phyloP scores from a whole-genome alignment of 1,140 invertebrate species.

The Macrotrachela quadricornifera region DNA sequence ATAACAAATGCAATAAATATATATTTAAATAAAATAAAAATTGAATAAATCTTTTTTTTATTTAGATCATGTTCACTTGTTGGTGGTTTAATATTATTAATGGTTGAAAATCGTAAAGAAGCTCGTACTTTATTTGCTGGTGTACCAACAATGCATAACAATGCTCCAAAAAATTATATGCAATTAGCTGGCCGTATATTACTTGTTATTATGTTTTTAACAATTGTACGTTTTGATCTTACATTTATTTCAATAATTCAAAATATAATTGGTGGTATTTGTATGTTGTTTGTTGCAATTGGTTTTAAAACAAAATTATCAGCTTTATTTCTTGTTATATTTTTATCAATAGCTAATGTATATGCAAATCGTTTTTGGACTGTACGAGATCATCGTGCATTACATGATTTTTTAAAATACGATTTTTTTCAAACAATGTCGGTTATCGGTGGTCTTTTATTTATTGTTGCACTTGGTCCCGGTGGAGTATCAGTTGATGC shows the following conservation, averaged over 20 bases:
- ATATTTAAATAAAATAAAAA: no score
- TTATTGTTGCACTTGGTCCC: constrained; percentile 91
- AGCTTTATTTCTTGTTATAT: constrained; percentile 69
- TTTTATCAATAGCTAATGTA: constrained; percentile 70
- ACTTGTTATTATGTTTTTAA: constrained; percentile 95
- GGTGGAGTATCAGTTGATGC: constrained; percentile 48
- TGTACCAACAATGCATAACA: constrained; percentile 80
- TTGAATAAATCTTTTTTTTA: constrained; percentile 43
- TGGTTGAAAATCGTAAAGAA: constrained; percentile 78
- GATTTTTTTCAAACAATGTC: constrained; percentile 99
- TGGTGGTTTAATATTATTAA: constrained; percentile 71
- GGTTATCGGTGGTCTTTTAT: constrained; percentile 89
- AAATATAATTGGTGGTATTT: constrained; percentile 68
- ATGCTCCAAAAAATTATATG: constrained; percentile 89
- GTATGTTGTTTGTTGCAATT: constrained; percentile 86
- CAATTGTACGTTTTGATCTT: constrained; percentile 66
- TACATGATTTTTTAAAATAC: constrained; percentile 96
- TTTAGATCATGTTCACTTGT: constrained; percentile 80
- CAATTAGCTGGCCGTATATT: constrained; percentile 82
- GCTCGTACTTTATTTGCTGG: constrained; percentile 78
- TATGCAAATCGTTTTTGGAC: constrained; percentile 97
- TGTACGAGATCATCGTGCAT: constrained; percentile 72
- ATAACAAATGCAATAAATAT: no score
- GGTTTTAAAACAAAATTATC: constrained; percentile 97
- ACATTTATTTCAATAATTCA: constrained; percentile 45